phyloP scores from a whole-genome alignment of 2,113 vertebrate genomes.

The Colinus virginianus region DNA sequence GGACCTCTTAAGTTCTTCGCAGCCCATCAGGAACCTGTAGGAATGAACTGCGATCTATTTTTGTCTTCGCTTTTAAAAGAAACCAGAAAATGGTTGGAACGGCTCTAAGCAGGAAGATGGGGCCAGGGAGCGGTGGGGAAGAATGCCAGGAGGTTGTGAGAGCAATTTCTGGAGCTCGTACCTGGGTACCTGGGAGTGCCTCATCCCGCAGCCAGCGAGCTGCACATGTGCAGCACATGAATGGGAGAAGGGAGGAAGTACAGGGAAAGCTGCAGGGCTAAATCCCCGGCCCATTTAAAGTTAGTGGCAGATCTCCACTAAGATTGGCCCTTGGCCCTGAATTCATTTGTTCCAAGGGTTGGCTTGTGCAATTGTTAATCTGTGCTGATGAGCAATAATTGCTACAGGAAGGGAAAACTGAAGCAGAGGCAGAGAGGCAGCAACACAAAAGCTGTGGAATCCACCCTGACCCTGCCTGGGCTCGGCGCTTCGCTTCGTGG shows the following conservation, averaged over 20 bases:
- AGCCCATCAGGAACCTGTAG: not conserved
- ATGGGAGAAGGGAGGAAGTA: conserved; percentile 20
- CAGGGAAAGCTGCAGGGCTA: conserved; percentile 46
- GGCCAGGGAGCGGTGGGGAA: not conserved
- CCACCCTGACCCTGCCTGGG: not conserved
- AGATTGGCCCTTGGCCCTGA: conserved; percentile 39
- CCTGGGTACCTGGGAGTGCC: conserved; percentile 36
- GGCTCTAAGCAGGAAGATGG: not conserved
- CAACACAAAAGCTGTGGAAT: not conserved
- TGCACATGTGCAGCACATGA: conserved; percentile 38
- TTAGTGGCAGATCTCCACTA: conserved; percentile 2
- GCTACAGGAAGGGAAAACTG: conserved; percentile 34
- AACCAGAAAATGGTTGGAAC: not conserved
- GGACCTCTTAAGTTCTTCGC: conserved; percentile 31
- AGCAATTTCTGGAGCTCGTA: not conserved
- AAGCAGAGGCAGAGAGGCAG: not conserved
- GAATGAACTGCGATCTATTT: conserved; percentile 17
- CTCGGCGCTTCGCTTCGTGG: not conserved
- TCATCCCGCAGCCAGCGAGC: conserved; percentile 13
- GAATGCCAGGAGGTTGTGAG: not conserved
- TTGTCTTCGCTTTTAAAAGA: conserved; percentile 13
- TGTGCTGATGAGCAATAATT: conserved; percentile 49
- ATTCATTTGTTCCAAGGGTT: conserved; percentile 22
- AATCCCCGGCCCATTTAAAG: conserved; percentile 41
- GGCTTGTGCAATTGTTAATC: conserved; percentile 43